These are phyloP conservation scores for Callithrix jacchus DNA, from an alignment of 2,113 vertebrate species.

Conservation along the genomic window DNA sequence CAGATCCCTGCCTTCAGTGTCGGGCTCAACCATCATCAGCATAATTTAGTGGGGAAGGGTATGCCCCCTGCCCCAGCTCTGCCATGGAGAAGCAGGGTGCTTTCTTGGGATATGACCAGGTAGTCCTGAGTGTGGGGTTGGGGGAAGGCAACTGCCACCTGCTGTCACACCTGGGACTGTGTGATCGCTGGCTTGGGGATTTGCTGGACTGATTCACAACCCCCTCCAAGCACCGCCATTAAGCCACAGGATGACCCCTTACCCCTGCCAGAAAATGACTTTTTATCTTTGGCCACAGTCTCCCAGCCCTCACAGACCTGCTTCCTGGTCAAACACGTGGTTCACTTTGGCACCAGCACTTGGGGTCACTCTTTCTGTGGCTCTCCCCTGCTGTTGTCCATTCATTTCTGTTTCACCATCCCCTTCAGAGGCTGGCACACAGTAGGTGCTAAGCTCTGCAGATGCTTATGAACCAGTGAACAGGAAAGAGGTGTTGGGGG, in stretches of 20 bases:
- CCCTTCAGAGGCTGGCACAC: not conserved
- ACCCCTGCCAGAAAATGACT: not conserved
- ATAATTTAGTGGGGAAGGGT: fast-evolving
- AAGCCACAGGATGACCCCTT: not conserved
- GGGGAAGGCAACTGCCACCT: not conserved
- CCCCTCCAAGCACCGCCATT: too few relatives aligned
- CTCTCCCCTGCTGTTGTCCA: not conserved
- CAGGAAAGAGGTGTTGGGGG: too few relatives aligned
- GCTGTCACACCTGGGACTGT: not conserved
- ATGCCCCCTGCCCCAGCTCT: not conserved
- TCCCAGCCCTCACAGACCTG: not conserved
- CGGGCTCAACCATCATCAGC: not conserved
- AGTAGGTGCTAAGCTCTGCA: not conserved
- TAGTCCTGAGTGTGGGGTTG: not conserved
- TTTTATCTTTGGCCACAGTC: not conserved
- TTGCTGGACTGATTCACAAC: not conserved
- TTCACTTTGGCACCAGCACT: not conserved
- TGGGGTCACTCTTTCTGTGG: not conserved
- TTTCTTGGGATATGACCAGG: not conserved
- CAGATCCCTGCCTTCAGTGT: not conserved
- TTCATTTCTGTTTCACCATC: too few relatives aligned
- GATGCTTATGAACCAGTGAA: not conserved
- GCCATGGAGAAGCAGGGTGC: too few relatives aligned
- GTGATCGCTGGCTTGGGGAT: not conserved
- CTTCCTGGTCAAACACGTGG: not conserved